Evolutionary conservation across 2,888 invertebrate genomes (phyloP), one percentile per base, ranked within the genome.

Genomic region (Willowsia nigromaculata): DNA sequence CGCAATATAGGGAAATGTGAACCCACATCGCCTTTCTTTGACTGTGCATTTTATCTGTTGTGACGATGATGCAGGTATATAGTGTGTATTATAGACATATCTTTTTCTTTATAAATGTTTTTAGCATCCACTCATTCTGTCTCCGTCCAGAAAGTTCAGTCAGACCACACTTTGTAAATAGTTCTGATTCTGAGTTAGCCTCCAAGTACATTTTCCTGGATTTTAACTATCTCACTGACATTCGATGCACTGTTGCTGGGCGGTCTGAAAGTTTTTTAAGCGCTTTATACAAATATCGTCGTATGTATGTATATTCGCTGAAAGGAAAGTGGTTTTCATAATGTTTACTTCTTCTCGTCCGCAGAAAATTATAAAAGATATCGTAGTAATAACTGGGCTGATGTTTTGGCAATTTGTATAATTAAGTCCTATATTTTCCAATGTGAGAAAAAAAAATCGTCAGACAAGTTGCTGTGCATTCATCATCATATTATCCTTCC

Each of bases 181-280:
- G n/a, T n/a, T n/a, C n/a, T n/a, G 13, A 3, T 56, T 56, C 25
- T 4, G 25, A 56, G 56, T 56, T 56, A 56, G 56, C 6, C 56
- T 86, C 86, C 81, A 87, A 87, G 40, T 71, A 59, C 68, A 71
- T 83, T 88, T 88, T 88, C 88, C 88, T 83, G 88, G 88, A 88
- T 81, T 86, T n/a, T 80, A 18, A 30, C 40, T 40, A 27, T 53
- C 78, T 7, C 27, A 18, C 25, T 40, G 3, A n/a, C 65, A 7
- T 33, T 1, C 15, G 18, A 22, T 71, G n/a, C 50, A 18, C 43
- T 71, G 30, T 15, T 47, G 25, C 40, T 74, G 30, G 27, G 53
- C 53, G 78, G n/a, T 65, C 33, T n/a, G 33, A 47, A 47, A 13
- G 47, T 74, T 22, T 27, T 65, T 30, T 25, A 40, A n/a, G n/a